Percentiles rank a stretch among this genome's conserved stretches.
Conservation (phyloP, 2,113 vertebrate genomes). For the Ammodytes dubius region DNA sequence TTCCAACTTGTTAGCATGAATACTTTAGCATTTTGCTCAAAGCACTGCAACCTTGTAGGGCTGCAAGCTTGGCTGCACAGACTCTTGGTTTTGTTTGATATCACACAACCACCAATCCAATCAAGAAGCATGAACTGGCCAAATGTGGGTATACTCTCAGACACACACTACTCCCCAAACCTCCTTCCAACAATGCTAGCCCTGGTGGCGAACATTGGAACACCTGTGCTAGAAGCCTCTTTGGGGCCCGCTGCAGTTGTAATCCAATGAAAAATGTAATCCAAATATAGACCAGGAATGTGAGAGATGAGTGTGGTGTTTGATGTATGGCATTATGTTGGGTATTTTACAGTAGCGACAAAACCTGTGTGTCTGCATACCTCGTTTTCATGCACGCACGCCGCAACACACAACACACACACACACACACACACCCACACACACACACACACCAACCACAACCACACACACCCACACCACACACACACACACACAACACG, state of each 20-base stretch:
- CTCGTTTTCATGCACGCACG: not conserved
- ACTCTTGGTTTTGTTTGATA: not conserved
- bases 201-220: not conserved
- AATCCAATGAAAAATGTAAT: slow-evolving; percentile 10
- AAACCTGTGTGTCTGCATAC: not conserved
- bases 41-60: not conserved
- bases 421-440: not conserved
- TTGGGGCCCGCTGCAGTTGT: not conserved
- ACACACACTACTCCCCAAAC: not conserved
- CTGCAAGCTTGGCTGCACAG: not conserved
- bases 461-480: slow-evolving; percentile 39
- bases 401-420: too few relatives aligned
- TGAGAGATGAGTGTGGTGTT: not conserved
- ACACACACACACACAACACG: slow-evolving; percentile 24
- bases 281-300: not conserved
- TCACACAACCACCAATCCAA: not conserved
- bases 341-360: not conserved
- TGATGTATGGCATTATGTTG: not conserved
- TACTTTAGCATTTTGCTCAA: not conserved
- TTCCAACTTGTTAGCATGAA: not conserved
- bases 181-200: not conserved
- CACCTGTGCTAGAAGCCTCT: not conserved
- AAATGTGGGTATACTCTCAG: not conserved
- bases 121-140: not conserved
- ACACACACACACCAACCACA: not conserved